Evolutionary conservation across 2,797 vertebrate species (phyloP).

Genomic region (Sebastes nivosus): DNA sequence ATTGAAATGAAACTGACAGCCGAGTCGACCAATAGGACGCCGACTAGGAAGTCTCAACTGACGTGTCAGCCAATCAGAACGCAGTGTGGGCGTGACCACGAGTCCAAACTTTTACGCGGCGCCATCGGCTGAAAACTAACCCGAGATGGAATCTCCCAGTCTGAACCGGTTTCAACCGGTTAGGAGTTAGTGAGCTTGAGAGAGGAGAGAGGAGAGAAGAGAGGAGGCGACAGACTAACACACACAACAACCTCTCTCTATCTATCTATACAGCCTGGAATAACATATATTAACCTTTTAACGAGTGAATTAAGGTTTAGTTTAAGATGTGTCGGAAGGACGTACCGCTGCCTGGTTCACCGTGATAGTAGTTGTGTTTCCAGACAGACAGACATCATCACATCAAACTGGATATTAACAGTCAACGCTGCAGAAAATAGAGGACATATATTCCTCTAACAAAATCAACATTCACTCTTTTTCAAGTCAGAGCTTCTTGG

Average conservation of each 20-base stretch:
- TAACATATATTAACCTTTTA: too few species aligned
- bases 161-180: constrained; percentile 99
- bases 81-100: constrained; percentile 83
- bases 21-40: constrained; percentile 30
- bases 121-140: constrained; percentile 99
- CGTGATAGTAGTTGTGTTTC: too few species aligned
- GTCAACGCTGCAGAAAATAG: too few species aligned
- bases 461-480: too few species aligned
- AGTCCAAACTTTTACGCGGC: constrained; percentile 99
- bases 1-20: constrained; percentile 78
- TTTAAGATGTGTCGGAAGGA: too few species aligned
- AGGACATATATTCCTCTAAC: too few species aligned
- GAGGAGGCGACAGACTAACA: constrained; percentile 85
- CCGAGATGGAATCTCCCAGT: constrained; percentile 99
- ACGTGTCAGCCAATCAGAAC: constrained; percentile 77
- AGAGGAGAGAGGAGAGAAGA: constrained; percentile 90
- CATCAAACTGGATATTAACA: too few species aligned
- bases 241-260: constrained; percentile 64
- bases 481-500: too few species aligned
- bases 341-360: too few species aligned
- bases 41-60: constrained; percentile 29
- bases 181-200: constrained; percentile 95
- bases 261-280: too few species aligned
- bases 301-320: too few species aligned
- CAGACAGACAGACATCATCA: too few species aligned